Evolutionary conservation across 2,888 invertebrate genomes (phyloP), one percentile per base, ranked within the genome.

Genomic region (Synanthedon andrenaeformis): DNA sequence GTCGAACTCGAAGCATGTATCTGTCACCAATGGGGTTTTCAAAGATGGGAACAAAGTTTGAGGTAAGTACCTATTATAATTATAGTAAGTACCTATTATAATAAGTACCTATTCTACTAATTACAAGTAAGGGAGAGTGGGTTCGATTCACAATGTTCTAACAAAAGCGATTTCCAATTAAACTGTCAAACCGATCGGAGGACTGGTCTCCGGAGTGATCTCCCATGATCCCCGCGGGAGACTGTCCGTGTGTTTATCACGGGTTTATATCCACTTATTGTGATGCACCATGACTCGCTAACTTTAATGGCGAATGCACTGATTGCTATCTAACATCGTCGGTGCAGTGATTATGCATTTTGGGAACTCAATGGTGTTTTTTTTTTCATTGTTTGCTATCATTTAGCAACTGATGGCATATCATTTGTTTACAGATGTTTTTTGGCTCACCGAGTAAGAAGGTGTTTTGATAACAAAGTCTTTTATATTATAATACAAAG

Each of bases 331-430:
- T 66, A 65, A 69, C 62, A 60, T 68, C 66, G 62, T 60, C 56
- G 57, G 59, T 55, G 60, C 65, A 58, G 74, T 82, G 82, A 82
- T 76, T 72, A 66, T 76, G 82, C 79, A 66, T 72, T 79, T 76
- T 71, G 66, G 65, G 59, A 66, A 61, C 61, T 60, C 63, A 61
- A 63, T 60, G 60, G 23, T n/a, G 59, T 57, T 58, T 60, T 56
- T 62, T 61, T 61, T 61, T 61, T 56, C 55, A 49, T 55, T 55
- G 57, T 62, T 63, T 62, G 59, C 63, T 64, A 60, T 63, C 45
- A 4, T 45, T 45, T 45, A 13, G 13, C 13, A 8, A 14, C 35
- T 13, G 45, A 45, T 45, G n/a, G 45, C 2, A 13, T 35, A 35
- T 35, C 35, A 35, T 35, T 35, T 35, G 35, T 35, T 35, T 35